A percentile compares a stretch with the other conserved stretches of the same genome.
These are phyloP conservation scores for Podarcis lilfordi DNA, from an alignment of 2,797 vertebrate species.

Conservation along the genomic window DNA sequence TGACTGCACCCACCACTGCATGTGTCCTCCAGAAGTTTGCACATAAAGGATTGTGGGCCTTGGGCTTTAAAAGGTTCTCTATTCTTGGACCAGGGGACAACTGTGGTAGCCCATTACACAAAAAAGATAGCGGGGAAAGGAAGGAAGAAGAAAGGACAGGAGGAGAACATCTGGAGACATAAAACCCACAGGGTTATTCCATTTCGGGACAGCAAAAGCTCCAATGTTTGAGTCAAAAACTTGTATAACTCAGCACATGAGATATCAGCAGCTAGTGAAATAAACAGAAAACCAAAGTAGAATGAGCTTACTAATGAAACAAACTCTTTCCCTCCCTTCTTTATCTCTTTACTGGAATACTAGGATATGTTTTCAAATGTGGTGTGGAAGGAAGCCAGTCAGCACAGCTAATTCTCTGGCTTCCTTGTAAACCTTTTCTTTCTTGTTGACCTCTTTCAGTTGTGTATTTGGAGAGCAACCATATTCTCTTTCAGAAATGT, in stretches of 20 bases:
- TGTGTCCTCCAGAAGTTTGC: too few relatives aligned
- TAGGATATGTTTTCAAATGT: not conserved
- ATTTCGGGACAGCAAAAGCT: not conserved
- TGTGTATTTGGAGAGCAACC: not conserved
- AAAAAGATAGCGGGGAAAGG: not conserved
- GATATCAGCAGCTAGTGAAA: not conserved
- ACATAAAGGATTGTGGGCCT: too few relatives aligned
- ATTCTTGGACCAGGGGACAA: not conserved
- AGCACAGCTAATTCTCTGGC: not conserved
- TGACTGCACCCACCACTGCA: too few relatives aligned
- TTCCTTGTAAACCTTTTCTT: not conserved
- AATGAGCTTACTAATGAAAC: not conserved
- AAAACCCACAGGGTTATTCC: not conserved
- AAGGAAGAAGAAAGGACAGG: not conserved
- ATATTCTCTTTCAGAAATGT: not conserved
- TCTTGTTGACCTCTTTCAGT: not conserved
- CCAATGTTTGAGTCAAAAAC: not conserved
- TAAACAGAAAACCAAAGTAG: not conserved
- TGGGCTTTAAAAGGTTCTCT: too few relatives aligned
- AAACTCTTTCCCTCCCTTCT: not conserved
- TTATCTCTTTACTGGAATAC: not conserved
- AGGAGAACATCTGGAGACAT: not conserved
- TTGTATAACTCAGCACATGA: not conserved
- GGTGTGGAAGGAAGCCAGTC: not conserved
- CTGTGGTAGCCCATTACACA: not conserved